Evolutionary conservation across 1,140 invertebrate species (phyloP), one percentile per base, ranked within the genome.

Genomic region (Chymomyza costata): DNA sequence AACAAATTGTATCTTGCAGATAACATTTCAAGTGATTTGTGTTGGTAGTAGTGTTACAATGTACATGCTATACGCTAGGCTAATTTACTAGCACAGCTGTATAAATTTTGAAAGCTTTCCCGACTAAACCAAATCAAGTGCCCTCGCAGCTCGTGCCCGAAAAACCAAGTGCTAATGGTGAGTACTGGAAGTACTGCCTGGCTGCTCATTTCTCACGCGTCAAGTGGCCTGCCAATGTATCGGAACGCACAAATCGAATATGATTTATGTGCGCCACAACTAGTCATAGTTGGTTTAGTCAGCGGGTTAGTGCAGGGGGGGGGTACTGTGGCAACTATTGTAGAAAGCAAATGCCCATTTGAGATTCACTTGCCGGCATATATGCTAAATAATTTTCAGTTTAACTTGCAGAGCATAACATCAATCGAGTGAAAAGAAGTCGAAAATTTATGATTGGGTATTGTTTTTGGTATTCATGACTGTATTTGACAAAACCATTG

Each of bases 191-290:
- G 21, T 39, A 21, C 41, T 31, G 39, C 17, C 57, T 62, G 52
- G 49, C 47, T 65, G 62, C 43, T 51, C 59, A 62, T 52, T 65
- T 65, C 62, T 62, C 62, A 65, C 58, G 58, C 49, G 68, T 57
- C 62, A 70, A 78, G 62, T 78, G 66, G 57, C 31, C 67, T 80
- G 73, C 73, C 71, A 80, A 6, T 28, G n/a, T 10, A 10, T 28
- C 10, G 5, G 25, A 6, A 28, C 25, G 25, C 10, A 6, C 25
- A 10, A 28, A 28, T 28, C 25, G 25, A 80, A 80, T 67, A 71
- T 78, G 71, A 78, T 78, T 78, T 78, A 78, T 78, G 64, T 60
- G 49, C 43, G n/a, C n/a, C n/a, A n/a, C n/a, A 47, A 61, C 65
- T 68, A 46, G 59, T n/a, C 53, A 56, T 49, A 76, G 56, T 59